Percentiles rank a stretch among this genome's conserved stretches.
phyloP scores from a whole-genome alignment of 2,113 vertebrate genomes.

The Tachysurus vachellii region DNA sequence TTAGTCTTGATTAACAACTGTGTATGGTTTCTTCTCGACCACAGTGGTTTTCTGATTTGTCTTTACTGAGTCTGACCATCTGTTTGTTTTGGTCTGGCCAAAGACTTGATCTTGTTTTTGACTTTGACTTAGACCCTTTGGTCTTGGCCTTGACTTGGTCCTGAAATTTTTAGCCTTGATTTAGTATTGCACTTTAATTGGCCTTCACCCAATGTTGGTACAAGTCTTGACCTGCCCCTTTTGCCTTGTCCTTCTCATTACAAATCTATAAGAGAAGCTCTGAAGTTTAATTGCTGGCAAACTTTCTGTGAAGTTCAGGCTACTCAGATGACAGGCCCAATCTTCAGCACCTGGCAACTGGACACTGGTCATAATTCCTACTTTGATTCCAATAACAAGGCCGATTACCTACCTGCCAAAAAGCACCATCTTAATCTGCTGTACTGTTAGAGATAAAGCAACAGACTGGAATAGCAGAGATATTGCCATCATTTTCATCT shows the following conservation, averaged over 20 bases:
- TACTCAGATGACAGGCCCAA: background rate
- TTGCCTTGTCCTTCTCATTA: background rate
- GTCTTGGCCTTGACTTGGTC: background rate
- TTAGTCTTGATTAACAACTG: background rate
- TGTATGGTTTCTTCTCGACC: background rate
- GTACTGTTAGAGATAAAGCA: slow-evolving; percentile 10
- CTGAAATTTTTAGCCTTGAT: too few species aligned
- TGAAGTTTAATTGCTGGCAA: background rate
- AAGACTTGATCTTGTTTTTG: background rate
- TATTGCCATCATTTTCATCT: slow-evolving; percentile 30
- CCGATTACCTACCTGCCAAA: slow-evolving; percentile 17
- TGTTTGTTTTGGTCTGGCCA: background rate
- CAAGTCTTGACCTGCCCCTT: background rate
- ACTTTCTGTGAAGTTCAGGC: background rate
- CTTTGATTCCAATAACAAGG: slow-evolving; percentile 2
- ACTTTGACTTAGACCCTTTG: background rate
- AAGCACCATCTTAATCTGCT: slow-evolving; percentile 15
- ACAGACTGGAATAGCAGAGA: slow-evolving; percentile 21
- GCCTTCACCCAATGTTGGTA: too few species aligned
- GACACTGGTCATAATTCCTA: background rate
- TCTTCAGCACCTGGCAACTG: slow-evolving; percentile 7
- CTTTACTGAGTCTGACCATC: background rate
- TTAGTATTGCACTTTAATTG: background rate
- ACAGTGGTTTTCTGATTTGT: background rate
- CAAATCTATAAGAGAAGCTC: background rate